Percentiles rank a stretch among this genome's conserved stretches.
phyloP scores from a whole-genome alignment of 2,888 invertebrate species.

The Erannis defoliaria region DNA sequence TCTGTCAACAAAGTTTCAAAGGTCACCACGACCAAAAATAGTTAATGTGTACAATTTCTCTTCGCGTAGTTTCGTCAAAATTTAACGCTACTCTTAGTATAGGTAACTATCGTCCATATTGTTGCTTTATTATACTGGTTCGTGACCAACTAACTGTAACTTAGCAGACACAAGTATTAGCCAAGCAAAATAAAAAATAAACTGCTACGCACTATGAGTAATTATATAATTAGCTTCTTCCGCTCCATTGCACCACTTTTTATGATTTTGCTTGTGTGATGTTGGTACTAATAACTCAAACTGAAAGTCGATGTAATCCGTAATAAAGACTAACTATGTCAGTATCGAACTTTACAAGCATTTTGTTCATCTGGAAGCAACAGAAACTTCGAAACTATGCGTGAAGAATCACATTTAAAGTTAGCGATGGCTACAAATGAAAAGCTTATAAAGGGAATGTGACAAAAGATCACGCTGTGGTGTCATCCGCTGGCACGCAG shows the following conservation, averaged over 20 bases:
- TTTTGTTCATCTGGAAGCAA: too few species aligned
- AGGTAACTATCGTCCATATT: slow-evolving; percentile 20
- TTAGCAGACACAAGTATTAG: slow-evolving; percentile 44
- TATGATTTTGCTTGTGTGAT: slow-evolving; percentile 17
- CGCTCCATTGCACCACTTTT: slow-evolving; percentile 33
- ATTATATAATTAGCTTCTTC: slow-evolving; percentile 36
- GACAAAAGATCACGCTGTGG: too few species aligned
- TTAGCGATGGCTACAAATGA: too few species aligned
- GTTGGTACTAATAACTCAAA: neutral
- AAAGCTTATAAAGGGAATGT: too few species aligned
- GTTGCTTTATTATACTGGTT: slow-evolving; percentile 34
- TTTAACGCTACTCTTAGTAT: slow-evolving; percentile 52
- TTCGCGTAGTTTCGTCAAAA: slow-evolving; percentile 56
- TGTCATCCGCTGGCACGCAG: too few species aligned
- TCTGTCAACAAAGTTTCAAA: slow-evolving; percentile 34
- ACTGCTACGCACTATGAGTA: slow-evolving; percentile 28
- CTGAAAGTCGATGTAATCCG: too few species aligned
- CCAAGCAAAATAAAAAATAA: slow-evolving; percentile 41
- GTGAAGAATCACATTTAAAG: too few species aligned
- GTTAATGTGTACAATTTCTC: slow-evolving; percentile 55
- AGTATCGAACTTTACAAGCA: too few species aligned
- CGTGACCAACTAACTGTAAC: slow-evolving; percentile 53
- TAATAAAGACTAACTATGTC: too few species aligned
- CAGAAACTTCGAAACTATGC: too few species aligned
- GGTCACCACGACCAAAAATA: slow-evolving; percentile 27